phyloP scores from a whole-genome alignment of 2,113 vertebrate genomes.

The Phylloscopus trochilus region DNA sequence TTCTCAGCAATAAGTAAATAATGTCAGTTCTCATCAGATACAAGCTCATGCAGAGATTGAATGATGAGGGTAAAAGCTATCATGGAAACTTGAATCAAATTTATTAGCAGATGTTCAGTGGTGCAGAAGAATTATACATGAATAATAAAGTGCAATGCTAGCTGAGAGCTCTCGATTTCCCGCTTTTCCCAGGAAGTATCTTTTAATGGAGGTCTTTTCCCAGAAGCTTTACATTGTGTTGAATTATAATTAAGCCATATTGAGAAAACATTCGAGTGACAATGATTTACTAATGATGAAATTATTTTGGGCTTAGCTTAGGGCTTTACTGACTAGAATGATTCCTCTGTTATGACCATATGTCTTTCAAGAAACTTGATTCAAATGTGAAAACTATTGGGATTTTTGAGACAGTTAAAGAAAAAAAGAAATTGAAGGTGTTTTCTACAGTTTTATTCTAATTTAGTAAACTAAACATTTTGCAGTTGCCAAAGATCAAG shows the following conservation, averaged over 20 bases:
- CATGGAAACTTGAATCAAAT: slow-evolving; percentile 64
- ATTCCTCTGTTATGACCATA: slow-evolving; percentile 62
- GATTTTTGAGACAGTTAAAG: slow-evolving; percentile 45
- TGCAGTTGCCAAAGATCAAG: neutral
- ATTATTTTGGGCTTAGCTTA: slow-evolving; percentile 65
- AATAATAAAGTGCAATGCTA: slow-evolving; percentile 58
- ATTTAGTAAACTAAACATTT: neutral
- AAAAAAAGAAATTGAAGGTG: neutral
- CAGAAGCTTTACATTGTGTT: slow-evolving; percentile 42
- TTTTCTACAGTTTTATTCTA: neutral
- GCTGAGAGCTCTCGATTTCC: slow-evolving; percentile 49
- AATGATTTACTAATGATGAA: slow-evolving; percentile 66
- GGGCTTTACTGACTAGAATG: slow-evolving; percentile 58
- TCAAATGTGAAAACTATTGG: slow-evolving; percentile 25
- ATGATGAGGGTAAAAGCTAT: slow-evolving; percentile 63
- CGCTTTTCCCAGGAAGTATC: slow-evolving; percentile 52
- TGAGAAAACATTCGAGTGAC: slow-evolving; percentile 64
- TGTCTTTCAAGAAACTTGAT: slow-evolving; percentile 62
- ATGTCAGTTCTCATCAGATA: slow-evolving; percentile 57
- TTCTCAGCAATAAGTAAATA: slow-evolving; percentile 67
- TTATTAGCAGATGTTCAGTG: slow-evolving; percentile 73
- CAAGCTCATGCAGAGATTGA: slow-evolving; percentile 57
- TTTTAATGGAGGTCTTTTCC: slow-evolving; percentile 45
- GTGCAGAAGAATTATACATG: slow-evolving; percentile 54
- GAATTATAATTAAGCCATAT: slow-evolving; percentile 70